A percentile compares a stretch with the other conserved stretches of the same genome.
Evolutionary conservation across 64 coral and sea anemone species (phyloP).

Genomic region (Pocillopora damicornis): DNA sequence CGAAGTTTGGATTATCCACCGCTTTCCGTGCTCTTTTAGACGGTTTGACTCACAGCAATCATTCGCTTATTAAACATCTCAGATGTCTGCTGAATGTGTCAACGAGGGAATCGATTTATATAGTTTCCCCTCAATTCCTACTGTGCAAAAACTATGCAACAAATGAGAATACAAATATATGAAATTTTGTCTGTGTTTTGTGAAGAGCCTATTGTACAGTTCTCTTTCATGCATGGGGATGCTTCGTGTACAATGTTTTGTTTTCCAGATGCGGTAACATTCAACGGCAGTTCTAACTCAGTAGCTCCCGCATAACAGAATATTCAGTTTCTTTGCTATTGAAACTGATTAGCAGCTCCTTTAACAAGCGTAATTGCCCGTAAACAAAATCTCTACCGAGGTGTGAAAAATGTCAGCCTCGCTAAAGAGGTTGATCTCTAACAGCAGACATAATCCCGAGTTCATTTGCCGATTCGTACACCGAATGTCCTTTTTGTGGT

Average conservation of each 20-base stretch:
- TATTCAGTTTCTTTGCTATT: neutral
- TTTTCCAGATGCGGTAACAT: neutral
- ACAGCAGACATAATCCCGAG: neutral
- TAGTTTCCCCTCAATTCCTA: too few relatives aligned
- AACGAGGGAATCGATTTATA: too few relatives aligned
- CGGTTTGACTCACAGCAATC: too few relatives aligned
- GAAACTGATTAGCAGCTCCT: slow-evolving; percentile 30
- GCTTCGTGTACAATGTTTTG: neutral
- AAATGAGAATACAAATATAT: too few relatives aligned
- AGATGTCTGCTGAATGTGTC: too few relatives aligned
- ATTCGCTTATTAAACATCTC: too few relatives aligned
- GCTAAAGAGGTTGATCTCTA: slow-evolving; percentile 12
- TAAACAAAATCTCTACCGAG: slow-evolving; percentile 19
- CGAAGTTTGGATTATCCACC: too few relatives aligned
- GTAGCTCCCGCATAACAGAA: neutral
- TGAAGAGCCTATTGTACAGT: neutral
- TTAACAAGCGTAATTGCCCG: slow-evolving; percentile 2
- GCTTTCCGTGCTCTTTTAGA: too few relatives aligned
- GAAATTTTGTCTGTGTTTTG: too few relatives aligned
- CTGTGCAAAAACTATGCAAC: too few relatives aligned
- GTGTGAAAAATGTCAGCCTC: slow-evolving; percentile 36
- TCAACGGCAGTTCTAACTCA: neutral
- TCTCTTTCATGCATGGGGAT: neutral
- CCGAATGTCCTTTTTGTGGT: neutral
- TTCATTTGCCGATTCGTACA: neutral